Conservation (phyloP, 2,888 invertebrate species). For the Poecilus cupreus region DNA sequence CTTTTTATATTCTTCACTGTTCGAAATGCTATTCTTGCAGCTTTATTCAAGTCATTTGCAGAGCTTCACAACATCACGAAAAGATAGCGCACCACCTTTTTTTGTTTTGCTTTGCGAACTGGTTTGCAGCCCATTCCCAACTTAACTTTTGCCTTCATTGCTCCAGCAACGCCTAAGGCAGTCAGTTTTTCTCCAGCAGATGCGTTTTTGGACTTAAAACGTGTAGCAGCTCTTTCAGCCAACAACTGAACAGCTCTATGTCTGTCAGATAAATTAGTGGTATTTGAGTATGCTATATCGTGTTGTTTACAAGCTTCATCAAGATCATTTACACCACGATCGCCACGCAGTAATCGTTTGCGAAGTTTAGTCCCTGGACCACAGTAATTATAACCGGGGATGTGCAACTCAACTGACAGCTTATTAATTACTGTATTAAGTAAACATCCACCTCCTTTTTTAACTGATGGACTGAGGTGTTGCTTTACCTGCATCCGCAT, state of each 20-base stretch:
- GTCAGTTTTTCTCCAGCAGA: slow-evolving; percentile 65
- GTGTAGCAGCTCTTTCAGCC: slow-evolving; percentile 66
- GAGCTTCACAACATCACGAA: background rate
- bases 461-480: background rate
- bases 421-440: slow-evolving; percentile 61
- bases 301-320: slow-evolving; percentile 64
- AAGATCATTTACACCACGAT: slow-evolving; percentile 63
- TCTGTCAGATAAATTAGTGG: slow-evolving; percentile 63
- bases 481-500: background rate
- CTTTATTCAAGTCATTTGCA: background rate
- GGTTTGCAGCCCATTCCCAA: background rate
- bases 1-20: slow-evolving; percentile 47
- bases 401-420: slow-evolving; percentile 63
- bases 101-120: background rate
- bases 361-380: too few species aligned
- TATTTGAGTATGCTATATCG: slow-evolving; percentile 63
- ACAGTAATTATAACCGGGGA: too few species aligned
- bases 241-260: slow-evolving; percentile 68
- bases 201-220: slow-evolving; percentile 65
- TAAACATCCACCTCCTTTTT: background rate
- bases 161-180: background rate
- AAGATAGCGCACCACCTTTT: background rate
- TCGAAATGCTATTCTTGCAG: background rate
- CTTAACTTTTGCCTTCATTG: background rate
- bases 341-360: slow-evolving; percentile 63